Evolutionary conservation across 1,140 invertebrate species (phyloP), one percentile per base, ranked within the genome.

Genomic region (Drosophila parvula): DNA sequence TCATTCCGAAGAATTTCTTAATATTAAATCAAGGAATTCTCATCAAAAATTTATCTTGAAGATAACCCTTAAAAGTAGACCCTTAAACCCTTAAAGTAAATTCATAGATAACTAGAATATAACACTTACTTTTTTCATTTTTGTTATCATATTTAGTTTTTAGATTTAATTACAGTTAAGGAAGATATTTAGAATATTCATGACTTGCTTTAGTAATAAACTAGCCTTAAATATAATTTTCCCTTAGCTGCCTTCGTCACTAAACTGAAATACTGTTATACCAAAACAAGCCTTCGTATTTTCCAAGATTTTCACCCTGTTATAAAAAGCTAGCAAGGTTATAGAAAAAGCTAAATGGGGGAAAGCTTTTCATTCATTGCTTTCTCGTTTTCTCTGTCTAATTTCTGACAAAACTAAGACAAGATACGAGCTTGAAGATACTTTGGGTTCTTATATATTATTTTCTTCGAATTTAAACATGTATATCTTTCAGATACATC

Each of bases 231-330:
- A 34, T 7, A 3, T 4, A 10, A 50, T 22, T 10, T n/a, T 34
- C 28, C 16, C 11, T 12, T 7, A 12, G 11, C 6, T 27, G 30
- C 6, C 27, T 32, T 61, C 27, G 61, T 43, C 6, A 60, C 61
- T 63, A 34, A 10, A 8, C 14, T 3, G 3, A 32, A 59, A 4
- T 9, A 27, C 28, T 63, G 53, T 34, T 60, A 43, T 40, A 63
- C 61, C 9, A 10, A 8, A n/a, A 0, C 5, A 12, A 12, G 14
- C 2, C 12, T 10, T 43, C 3, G 3, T 4, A 10, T 7, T 60
- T 43, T 8, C 55, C 61, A 27, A 5, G n/a, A 60, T 8, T 14
- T 22, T 14, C 28, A 63, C 61, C 61, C 10, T 14, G 8, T 16
- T 16, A 27, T 14, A 10, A 12, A 12, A 43, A 60, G 28, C 38